Evolutionary conservation across 2,888 invertebrate genomes (phyloP), one percentile per base, ranked within the genome.

Genomic region (Agriotes lineatus): DNA sequence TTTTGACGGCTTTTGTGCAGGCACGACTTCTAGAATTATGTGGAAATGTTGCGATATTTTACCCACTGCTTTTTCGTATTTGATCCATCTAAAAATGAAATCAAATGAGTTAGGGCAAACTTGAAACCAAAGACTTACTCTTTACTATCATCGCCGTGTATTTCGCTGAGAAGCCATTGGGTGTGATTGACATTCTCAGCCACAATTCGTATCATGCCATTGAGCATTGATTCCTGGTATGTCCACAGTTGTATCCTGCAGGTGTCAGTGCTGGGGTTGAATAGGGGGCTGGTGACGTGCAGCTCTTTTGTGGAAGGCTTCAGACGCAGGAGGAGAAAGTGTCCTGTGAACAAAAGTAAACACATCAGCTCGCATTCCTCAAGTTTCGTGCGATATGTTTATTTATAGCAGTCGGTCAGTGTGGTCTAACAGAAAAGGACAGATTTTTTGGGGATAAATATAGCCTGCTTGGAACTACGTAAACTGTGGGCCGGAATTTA

Each of bases 71-170:
- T 88, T 85, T 37, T 83, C 85, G 56, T 86, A 83, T 64, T 84
- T 83, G 61, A 85, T 84, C 91, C 91, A 91, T 73, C 90, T 90
- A 7, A 5, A 25, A 25, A 25, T 25, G n/a, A 12, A 37, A 37
- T 88, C n/a, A n/a, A n/a, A n/a, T n/a, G n/a, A n/a, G n/a, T 86
- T 85, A 95, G 95, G 93, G 81, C 96, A 96, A 79, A 91, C 90
- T 76, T 90, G 88, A 20, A 86, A 84, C 81, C 96, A 96, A 30
- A 10, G 4, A 18, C 54, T 87, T 86, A 91, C 85, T 83, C 82
- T 74, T 87, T 88, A 42, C 85, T 85, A 76, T 91, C 88, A 73
- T 90, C 89, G 10, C 91, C 91, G 1, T 86, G 85, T 0, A 91
- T 87, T 78, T 90, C 90, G 20, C 88, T 88, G 0, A 91, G 85